Conservation (phyloP, 2,113 vertebrate species). For the Daphoenositta chrysoptera region DNA sequence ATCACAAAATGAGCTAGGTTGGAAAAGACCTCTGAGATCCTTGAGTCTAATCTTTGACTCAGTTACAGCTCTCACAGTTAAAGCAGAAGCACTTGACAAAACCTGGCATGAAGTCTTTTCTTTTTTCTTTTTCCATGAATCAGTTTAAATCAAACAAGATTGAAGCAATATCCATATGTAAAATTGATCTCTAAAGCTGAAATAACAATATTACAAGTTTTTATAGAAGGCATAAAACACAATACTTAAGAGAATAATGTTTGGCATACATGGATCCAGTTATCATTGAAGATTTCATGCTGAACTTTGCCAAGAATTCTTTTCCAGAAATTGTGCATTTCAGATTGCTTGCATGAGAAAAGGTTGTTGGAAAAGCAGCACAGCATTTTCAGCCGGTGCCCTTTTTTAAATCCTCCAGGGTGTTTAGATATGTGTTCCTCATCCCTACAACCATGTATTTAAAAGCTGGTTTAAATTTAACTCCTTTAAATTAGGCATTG, state of each 20-base stretch:
- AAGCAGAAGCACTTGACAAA: background rate
- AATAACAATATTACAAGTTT: background rate
- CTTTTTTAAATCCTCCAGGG: background rate
- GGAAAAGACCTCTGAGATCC: background rate
- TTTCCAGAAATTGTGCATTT: background rate
- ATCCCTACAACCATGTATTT: background rate
- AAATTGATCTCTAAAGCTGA: background rate
- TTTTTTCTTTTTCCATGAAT: background rate
- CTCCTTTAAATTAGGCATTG: background rate
- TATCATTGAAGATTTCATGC: background rate
- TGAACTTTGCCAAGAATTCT: background rate
- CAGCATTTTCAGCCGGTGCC: background rate
- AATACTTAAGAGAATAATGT: background rate
- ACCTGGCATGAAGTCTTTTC: background rate
- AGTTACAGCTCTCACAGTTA: background rate
- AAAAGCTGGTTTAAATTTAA: background rate
- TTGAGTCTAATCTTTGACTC: background rate
- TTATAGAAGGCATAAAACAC: background rate
- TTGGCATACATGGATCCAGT: background rate
- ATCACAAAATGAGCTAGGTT: background rate
- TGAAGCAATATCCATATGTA: background rate
- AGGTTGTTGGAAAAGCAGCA: background rate
- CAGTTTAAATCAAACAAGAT: background rate
- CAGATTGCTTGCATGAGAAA: background rate
- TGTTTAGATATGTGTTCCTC: background rate